phyloP scores from a whole-genome alignment of 2,797 vertebrate genomes.

The Acanthurus tractus region DNA sequence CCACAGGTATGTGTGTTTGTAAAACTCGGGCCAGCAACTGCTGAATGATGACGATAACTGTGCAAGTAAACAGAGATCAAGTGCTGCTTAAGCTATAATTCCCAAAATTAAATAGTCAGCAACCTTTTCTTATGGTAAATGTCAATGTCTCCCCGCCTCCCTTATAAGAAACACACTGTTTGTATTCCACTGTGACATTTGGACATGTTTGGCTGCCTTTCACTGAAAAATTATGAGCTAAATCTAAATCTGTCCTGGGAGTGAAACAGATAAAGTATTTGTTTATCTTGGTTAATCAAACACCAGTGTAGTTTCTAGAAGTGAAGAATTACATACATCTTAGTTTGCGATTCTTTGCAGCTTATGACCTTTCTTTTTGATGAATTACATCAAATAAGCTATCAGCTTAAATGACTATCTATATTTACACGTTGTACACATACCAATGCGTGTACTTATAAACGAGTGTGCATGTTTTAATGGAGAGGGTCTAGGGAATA shows the following conservation, averaged over 20 bases:
- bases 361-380: neutral
- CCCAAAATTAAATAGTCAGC: conserved; percentile 35
- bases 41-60: conserved; percentile 15
- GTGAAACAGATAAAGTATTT: neutral
- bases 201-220: conserved; percentile 14
- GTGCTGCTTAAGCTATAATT: conserved; percentile 37
- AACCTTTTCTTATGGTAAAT: conserved; percentile 52
- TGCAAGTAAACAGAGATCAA: conserved; percentile 9
- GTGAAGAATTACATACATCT: neutral
- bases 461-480: conserved; percentile 3
- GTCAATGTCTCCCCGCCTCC: conserved; percentile 25
- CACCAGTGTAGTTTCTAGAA: neutral
- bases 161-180: conserved; percentile 43
- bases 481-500: conserved; percentile 16
- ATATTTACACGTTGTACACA: neutral
- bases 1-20: neutral
- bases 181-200: conserved; percentile 35
- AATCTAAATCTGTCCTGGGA: conserved; percentile 23
- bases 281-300: conserved; percentile 29
- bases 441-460: neutral
- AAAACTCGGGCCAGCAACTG: neutral
- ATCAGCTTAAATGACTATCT: neutral
- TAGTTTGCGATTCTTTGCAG: neutral
- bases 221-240: neutral
- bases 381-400: neutral